Evolutionary conservation across 2,888 invertebrate species (phyloP), one percentile per base, ranked within the genome.

Genomic region (Diplazon laetatorius): DNA sequence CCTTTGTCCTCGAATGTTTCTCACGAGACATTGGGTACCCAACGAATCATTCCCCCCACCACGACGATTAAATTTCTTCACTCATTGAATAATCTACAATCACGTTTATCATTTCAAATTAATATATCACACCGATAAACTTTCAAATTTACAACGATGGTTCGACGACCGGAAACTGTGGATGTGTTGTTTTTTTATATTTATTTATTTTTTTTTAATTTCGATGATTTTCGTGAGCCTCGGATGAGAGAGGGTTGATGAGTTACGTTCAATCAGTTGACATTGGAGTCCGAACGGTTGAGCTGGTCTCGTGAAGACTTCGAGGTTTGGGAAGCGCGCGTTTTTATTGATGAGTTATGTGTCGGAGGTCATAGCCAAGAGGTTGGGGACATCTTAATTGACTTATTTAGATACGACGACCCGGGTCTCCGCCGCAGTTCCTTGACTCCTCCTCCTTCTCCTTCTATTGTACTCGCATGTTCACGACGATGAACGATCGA

Each of bases 351-450:
- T 18, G 25, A 60, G 22, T 16, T 52, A 10, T 46, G 42, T 80
- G 71, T n/a, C n/a, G 69, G 30, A 83, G 85, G 82, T 83, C 82
- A 63, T 22, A 44, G 25, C 10, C 39, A 30, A 68, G 30, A 68
- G 81, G 81, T 84, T 82, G 80, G 65, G 81, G 81, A 39, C 84
- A 35, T 30, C 62, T 77, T 80, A 82, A 84, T 84, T 82, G 82
- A 82, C 81, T 76, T 72, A 76, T 82, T 80, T 80, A 84, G 82
- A 82, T 82, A 83, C 62, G 59, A 55, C 55, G 69, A 68, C 44
- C 69, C 62, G 20, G 44, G 16, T 14, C 10, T 20, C 16, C 48
- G 35, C 37, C 10, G 10, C 35, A 60, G 75, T 79, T 70, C 52
- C 50, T 71, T 46, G 71, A 60, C 60, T 35, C 55, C 65, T 46